These are phyloP conservation scores for Chionodraco myersi DNA, from an alignment of 2,113 vertebrate genomes.

Conservation along the genomic window DNA sequence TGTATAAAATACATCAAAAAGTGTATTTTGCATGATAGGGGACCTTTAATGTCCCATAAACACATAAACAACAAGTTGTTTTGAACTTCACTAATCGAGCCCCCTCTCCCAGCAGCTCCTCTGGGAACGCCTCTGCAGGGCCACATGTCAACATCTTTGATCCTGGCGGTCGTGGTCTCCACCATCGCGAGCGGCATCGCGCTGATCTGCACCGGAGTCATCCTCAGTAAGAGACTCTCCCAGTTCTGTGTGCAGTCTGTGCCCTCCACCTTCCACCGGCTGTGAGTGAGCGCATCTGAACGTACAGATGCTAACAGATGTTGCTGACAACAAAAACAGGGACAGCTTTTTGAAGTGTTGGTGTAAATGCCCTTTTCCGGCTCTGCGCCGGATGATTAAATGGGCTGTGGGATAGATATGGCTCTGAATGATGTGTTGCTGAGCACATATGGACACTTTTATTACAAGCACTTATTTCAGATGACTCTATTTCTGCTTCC, in stretches of 20 bases:
- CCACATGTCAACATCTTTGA: constrained; percentile 85
- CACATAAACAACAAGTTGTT: neutral
- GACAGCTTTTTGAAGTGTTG: constrained; percentile 31
- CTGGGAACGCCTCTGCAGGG: constrained; percentile 69
- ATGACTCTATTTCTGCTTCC: constrained; percentile 22
- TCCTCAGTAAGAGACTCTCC: constrained; percentile 89
- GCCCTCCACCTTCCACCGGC: constrained; percentile 82
- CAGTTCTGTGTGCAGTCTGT: constrained; percentile 79
- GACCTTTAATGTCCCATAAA: neutral
- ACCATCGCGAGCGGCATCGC: constrained; percentile 85
- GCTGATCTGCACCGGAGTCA: constrained; percentile 87
- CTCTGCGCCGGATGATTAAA: constrained; percentile 20
- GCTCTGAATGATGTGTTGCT: neutral
- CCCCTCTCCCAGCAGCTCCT: constrained; percentile 65
- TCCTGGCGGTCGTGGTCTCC: constrained; percentile 87
- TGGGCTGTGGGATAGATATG: constrained; percentile 5
- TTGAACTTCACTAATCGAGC: neutral
- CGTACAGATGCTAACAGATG: constrained; percentile 30
- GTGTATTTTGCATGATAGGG: too few relatives aligned
- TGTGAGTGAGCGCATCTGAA: constrained; percentile 78
- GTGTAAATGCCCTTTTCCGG: constrained; percentile 42
- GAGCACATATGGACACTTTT: constrained; percentile 36
- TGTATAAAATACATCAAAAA: too few relatives aligned
- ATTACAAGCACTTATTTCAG: constrained; percentile 31
- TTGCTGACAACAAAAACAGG: constrained; percentile 41